A percentile compares a stretch with the other conserved stretches of the same genome.
phyloP scores from a whole-genome alignment of 2,113 vertebrate species.

The Leucoraja erinaceus region DNA sequence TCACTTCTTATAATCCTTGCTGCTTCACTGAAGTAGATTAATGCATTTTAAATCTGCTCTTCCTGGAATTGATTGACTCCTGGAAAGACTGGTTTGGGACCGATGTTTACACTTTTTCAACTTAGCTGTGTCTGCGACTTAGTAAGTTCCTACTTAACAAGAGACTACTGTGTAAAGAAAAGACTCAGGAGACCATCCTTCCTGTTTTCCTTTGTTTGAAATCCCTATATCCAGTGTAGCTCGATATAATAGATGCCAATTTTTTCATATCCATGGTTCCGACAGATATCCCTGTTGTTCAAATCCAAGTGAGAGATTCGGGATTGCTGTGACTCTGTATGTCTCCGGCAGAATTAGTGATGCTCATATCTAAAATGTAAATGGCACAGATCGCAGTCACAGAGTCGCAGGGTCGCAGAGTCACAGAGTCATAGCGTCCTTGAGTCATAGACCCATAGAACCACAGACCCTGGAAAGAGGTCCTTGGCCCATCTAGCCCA shows the following conservation, averaged over 20 bases:
- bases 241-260: not conserved
- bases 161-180: slow-evolving; percentile 4
- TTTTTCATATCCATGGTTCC: not conserved
- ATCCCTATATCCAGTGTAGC: not conserved
- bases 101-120: not conserved
- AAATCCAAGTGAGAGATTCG: not conserved
- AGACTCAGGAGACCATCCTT: not conserved
- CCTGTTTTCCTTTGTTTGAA: not conserved
- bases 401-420: too few relatives aligned
- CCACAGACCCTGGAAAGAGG: too few relatives aligned
- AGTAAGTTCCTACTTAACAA: not conserved
- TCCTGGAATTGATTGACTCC: not conserved
- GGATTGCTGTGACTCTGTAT: slow-evolving; percentile 18
- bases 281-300: not conserved
- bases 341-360: not conserved
- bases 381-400: too few relatives aligned
- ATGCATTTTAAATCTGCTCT: not conserved
- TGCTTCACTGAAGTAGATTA: not conserved
- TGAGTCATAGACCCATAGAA: too few relatives aligned
- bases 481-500: too few relatives aligned
- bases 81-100: not conserved
- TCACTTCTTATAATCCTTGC: too few relatives aligned
- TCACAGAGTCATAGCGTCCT: too few relatives aligned
- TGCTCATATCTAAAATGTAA: not conserved
- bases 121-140: not conserved